Base-by-base conservation (phyloP, 2,797 vertebrate genomes). In the Oophaga sylvatica region DNA sequence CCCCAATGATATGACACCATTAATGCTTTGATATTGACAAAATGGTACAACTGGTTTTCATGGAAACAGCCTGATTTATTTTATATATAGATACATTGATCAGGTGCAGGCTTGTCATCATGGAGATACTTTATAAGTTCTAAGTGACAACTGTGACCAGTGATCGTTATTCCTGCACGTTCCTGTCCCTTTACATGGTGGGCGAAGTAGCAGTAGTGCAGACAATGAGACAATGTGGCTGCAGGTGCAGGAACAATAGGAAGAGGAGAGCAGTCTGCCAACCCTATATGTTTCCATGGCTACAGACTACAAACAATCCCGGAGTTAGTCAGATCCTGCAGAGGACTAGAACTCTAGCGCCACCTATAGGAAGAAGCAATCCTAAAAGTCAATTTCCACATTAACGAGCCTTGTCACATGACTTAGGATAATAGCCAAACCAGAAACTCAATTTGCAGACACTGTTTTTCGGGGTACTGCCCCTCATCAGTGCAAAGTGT, bases 61-160 rank as follows among this genome's bases (percentile, higher is more conserved):
- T 88, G 67, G 82, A 84, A 84, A 88, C 87, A 31, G 73, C 62
- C 29, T n/a, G 67, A 53, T 77, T 41, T 71, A 15, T 41, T 68
- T 68, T 41, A 20, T n/a, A 59, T 45, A 5, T 29, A 35, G 26
- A 26, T 19, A 62, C 29, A 79, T 20, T 60, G 29, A 16, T 16
- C 3, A 8, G 9, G 31, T 0, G 26, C 26, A 20, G 9, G 29
- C 16, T 1, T 4, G 31, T 11, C 7, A 17, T 31, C 7, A 0
- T 0, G 13, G 56, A 19, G 77, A 79, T 53, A 5, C 57, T 10
- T 78, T 56, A 1, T 11, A 59, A 56, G 56, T 59, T 20, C 31
- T 26, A 19, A 26, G 56, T n/a, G 35, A 41, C 11, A 41, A 41
- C 8, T 35, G 68, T 35, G 68, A 71, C 31, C n/a, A 29, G n/a